A percentile compares a stretch with the other conserved stretches of the same genome.
These are phyloP conservation scores for Pollenia labialis DNA, from an alignment of 2,888 invertebrate species.

Conservation along the genomic window DNA sequence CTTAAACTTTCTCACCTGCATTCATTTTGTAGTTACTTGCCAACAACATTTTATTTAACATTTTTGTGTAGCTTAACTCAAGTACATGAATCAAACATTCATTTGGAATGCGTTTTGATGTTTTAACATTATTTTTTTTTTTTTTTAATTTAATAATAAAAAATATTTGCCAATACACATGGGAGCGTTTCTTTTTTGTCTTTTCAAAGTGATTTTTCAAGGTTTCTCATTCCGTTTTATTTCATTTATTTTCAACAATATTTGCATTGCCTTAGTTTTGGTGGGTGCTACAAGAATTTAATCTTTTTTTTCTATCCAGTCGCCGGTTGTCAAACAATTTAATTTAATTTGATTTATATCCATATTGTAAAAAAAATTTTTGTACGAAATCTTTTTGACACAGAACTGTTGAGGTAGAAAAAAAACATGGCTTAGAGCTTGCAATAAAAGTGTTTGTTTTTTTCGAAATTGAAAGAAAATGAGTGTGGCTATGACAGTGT, in stretches of 20 bases:
- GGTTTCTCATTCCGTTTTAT: constrained; percentile 29
- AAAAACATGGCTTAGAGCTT: constrained; percentile 3
- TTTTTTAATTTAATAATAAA: constrained; percentile 11
- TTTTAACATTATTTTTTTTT: not conserved
- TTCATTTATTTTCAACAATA: constrained; percentile 1
- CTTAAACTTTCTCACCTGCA: not conserved
- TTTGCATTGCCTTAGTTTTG: constrained; percentile 25
- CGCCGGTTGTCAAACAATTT: constrained; percentile 56
- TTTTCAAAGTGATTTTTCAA: constrained; percentile 36
- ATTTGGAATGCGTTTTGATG: constrained; percentile 30
- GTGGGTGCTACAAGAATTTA: constrained; percentile 54
- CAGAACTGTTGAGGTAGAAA: constrained; percentile 40
- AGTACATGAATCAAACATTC: constrained; percentile 45
- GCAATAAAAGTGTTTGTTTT: not conserved
- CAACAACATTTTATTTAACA: not conserved
- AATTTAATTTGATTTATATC: constrained; percentile 60
- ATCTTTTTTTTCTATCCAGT: constrained; percentile 30
- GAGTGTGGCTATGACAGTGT: not conserved
- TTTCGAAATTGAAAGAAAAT: not conserved
- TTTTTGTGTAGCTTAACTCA: not conserved
- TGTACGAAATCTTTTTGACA: constrained; percentile 33
- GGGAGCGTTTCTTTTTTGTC: constrained; percentile 28
- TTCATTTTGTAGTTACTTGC: constrained; percentile 8
- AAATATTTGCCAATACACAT: constrained; percentile 34
- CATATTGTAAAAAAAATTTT: not conserved